Percentiles rank a stretch among this genome's conserved stretches.
These are phyloP conservation scores for Meloidogyne exigua DNA, from an alignment of 1,140 invertebrate genomes.

Conservation along the genomic window DNA sequence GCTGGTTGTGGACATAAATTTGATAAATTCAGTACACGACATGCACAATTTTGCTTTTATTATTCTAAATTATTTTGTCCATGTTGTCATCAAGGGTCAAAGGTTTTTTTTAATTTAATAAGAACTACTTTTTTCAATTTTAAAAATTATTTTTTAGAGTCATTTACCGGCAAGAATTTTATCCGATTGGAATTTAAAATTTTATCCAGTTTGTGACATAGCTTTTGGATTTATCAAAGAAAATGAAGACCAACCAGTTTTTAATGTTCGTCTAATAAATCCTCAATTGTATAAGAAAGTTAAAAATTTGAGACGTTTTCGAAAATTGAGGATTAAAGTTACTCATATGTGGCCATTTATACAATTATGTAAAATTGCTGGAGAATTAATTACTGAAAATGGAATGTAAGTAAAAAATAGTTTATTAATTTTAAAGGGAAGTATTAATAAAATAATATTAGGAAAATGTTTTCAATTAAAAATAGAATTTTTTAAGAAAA, in stretches of 20 bases:
- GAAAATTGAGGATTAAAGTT: constrained; percentile 37
- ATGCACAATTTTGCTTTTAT: constrained; percentile 75
- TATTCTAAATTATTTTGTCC: constrained; percentile 84
- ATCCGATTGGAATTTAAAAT: constrained; percentile 75
- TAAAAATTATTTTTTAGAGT: background rate
- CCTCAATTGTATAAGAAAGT: constrained; percentile 37
- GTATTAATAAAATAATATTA: background rate
- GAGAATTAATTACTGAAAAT: constrained; percentile 28
- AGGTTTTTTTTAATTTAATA: constrained; percentile 63
- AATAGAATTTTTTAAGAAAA: too few relatives aligned
- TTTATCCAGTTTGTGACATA: constrained; percentile 79
- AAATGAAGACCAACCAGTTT: constrained; percentile 77
- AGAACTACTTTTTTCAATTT: too few relatives aligned
- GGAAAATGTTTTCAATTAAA: background rate
- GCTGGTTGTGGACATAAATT: constrained; percentile 82
- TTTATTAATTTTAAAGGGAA: background rate
- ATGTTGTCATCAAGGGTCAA: constrained; percentile 79
- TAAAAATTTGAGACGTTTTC: constrained; percentile 37
- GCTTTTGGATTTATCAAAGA: constrained; percentile 76
- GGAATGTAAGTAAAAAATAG: constrained; percentile 36
- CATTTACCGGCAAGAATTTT: constrained; percentile 78
- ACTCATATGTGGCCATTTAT: constrained; percentile 50
- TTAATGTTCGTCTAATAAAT: constrained; percentile 71
- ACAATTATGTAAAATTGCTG: constrained; percentile 29
- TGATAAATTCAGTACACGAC: constrained; percentile 66